A percentile compares a stretch with the other conserved stretches of the same genome.
phyloP scores from a whole-genome alignment of 2,888 invertebrate species.

The Portevinia maculata region DNA sequence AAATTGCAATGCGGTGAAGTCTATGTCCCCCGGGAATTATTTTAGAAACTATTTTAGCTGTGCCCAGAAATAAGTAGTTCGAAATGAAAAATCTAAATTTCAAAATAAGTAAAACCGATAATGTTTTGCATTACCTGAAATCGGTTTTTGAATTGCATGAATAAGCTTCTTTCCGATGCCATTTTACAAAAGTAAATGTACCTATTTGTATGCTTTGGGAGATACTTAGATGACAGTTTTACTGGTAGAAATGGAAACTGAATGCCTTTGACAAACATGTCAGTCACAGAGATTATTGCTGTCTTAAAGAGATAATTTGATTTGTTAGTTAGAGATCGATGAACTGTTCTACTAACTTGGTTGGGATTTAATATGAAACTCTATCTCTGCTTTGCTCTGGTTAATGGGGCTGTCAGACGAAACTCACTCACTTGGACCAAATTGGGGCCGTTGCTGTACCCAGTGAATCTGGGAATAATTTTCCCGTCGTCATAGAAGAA shows the following conservation, averaged over 20 bases:
- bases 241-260: slow-evolving; percentile 36
- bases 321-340: no score
- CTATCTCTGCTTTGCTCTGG: no score
- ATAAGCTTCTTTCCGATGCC: slow-evolving; percentile 11
- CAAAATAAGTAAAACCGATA: slow-evolving; percentile 15
- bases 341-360: no score
- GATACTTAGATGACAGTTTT: slow-evolving; percentile 53
- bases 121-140: slow-evolving; percentile 60
- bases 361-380: no score
- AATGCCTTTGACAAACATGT: slow-evolving; percentile 22
- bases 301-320: no score
- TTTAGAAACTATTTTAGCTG: slow-evolving; percentile 47
- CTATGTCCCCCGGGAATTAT: slow-evolving; percentile 48
- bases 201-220: neutral
- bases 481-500: no score
- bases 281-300: no score
- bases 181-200: slow-evolving; percentile 28
- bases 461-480: no score
- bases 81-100: neutral
- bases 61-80: slow-evolving; percentile 4
- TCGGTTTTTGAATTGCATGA: slow-evolving; percentile 63
- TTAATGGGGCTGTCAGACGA: no score
- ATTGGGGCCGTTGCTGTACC: no score
- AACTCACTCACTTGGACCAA: no score
- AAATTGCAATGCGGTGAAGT: slow-evolving; percentile 21